Base-by-base conservation (phyloP, 1,140 invertebrate species). In the Cherax quadricarinatus region DNA sequence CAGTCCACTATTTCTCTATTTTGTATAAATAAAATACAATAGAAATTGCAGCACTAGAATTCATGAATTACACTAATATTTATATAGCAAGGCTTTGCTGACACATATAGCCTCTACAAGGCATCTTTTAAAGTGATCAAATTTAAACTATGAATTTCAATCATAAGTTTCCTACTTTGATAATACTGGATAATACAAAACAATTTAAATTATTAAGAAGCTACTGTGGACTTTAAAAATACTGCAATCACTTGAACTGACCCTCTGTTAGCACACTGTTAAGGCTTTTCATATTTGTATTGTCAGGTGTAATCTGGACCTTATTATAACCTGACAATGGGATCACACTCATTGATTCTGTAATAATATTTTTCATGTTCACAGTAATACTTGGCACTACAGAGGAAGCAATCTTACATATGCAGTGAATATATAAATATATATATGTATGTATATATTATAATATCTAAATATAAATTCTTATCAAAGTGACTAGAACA, bases 401-500 rank as follows among this genome's bases (percentile, higher is more conserved):
- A 90, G 66, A 90, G 88, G 88, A 90, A 90, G 88, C 88, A 90
- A 60, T 85, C 88, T 90, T 85, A 84, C 66, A 90, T 84, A 90
- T 75, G 70, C 66, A 41, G 41, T 83, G 82, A 53, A 90, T 84
- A 84, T 30, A 48, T 57, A 78, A 41, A 89, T 66, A 81, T 82
- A 81, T 82, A 82, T 87, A 87, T 51, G 53, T 66, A 87, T 89
- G 49, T 89, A 83, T 66, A 82, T 83, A 41, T 75, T 81, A 66
- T 66, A 18, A 66, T 82, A 70, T 82, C 62, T 82, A 82, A 82
- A 81, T 89, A 85, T 85, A 78, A 86, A 82, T 70, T 89, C 79
- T 89, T 91, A 91, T 91, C 82, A 91, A 91, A 86, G 16, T 91
- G 89, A 90, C 88, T 90, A 90, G 88, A 90, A 78, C 81, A 75